Percentiles rank a stretch among this genome's conserved stretches.
Conservation (phyloP, 2,888 invertebrate genomes). For the Acanthosepion lycidas region DNA sequence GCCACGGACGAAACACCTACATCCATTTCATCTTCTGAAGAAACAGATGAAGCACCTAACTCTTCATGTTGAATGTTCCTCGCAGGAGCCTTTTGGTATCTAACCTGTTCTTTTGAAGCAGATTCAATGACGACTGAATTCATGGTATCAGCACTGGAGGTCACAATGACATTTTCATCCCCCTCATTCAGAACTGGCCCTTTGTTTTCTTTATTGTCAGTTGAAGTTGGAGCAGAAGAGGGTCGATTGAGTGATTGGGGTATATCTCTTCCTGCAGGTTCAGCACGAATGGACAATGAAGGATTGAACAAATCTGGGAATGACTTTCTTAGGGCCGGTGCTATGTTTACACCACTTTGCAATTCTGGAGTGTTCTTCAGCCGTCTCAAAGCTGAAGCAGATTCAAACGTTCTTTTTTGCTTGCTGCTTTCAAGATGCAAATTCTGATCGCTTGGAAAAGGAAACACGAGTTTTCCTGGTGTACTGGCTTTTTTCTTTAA, state of each 20-base stretch:
- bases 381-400: background rate
- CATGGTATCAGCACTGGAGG: background rate
- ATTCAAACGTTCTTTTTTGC: background rate
- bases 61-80: background rate
- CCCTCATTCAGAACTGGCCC: background rate
- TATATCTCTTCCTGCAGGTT: conserved; percentile 23
- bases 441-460: background rate
- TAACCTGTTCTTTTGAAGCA: background rate
- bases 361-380: background rate
- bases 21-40: background rate
- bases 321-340: background rate
- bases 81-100: background rate
- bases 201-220: conserved; percentile 16
- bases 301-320: conserved; percentile 16
- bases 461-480: background rate
- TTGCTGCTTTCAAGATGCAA: background rate
- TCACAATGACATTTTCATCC: background rate
- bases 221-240: background rate
- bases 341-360: background rate
- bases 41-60: too few relatives aligned
- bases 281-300: background rate
- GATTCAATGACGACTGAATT: background rate
- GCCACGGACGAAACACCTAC: background rate
- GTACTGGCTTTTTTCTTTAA: background rate
- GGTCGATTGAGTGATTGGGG: background rate